A percentile compares a stretch with the other conserved stretches of the same genome.
phyloP scores from a whole-genome alignment of 2,113 vertebrate species.

The Orcinus orca region DNA sequence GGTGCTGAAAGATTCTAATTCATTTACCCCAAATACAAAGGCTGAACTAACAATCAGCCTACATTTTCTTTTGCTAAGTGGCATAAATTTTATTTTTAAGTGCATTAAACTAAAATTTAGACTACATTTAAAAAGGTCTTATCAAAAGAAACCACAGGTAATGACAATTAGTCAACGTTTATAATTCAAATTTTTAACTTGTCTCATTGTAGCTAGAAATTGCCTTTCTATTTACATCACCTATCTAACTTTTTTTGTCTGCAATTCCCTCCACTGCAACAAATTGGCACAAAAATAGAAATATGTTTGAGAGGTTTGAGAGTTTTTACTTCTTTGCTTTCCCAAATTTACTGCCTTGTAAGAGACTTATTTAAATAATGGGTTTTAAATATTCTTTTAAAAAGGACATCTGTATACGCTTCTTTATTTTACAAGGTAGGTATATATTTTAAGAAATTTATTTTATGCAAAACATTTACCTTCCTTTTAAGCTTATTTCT shows the following conservation, averaged over 20 bases:
- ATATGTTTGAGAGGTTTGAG: neutral
- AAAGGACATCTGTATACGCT: neutral
- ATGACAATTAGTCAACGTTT: conserved; percentile 55
- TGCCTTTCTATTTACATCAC: neutral
- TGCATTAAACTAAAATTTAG: conserved; percentile 67
- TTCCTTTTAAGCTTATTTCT: conserved; percentile 33
- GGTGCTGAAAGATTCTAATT: conserved; percentile 32
- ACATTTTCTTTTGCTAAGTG: conserved; percentile 55
- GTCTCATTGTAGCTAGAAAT: conserved; percentile 10
- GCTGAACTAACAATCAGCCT: conserved; percentile 50
- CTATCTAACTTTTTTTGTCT: neutral
- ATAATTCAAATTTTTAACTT: conserved; percentile 60
- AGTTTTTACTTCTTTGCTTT: conserved; percentile 29
- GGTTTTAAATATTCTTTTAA: conserved; percentile 65
- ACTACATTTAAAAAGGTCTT: conserved; percentile 49
- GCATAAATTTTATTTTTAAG: conserved; percentile 69
- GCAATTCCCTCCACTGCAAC: neutral
- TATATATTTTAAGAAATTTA: conserved; percentile 29
- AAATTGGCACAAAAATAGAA: conserved; percentile 23
- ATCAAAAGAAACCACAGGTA: conserved; percentile 55
- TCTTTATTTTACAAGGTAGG: conserved; percentile 30
- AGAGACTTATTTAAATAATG: conserved; percentile 53
- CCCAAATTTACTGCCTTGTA: neutral
- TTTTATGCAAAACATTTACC: conserved; percentile 18
- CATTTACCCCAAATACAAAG: conserved; percentile 54